Evolutionary conservation across 2,113 vertebrate genomes (phyloP), one percentile per base, ranked within the genome.

Genomic region (Pao palembangensis): DNA sequence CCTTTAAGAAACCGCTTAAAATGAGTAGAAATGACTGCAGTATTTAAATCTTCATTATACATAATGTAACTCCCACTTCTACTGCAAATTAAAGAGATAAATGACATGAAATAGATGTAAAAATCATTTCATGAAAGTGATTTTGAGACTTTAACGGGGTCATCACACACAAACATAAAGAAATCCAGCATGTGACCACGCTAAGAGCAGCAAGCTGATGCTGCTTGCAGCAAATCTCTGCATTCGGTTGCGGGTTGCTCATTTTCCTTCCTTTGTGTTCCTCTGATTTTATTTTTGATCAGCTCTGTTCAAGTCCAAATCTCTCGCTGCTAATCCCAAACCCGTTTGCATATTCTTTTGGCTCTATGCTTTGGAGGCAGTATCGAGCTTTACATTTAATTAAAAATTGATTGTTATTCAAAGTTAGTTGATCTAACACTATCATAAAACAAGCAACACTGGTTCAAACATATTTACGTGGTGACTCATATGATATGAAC

Each of bases 341-440:
- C 53, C 75, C 34, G 62, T 75, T 70, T 60, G 52, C 64, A 61
- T 28, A 74, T 38, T 59, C 76, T 55, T 87, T 76, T 79, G 80
- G 82, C 75, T 79, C 67, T 42, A 50, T 79, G 67, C 52, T 69
- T 72, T 68, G 51, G 76, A 82, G 77, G 59, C 69, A 63, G 73
- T 58, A 47, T 51, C 55, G 73, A 49, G 34, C 38, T 55, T 59
- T 21, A 42, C 49, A 71, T 68, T 58, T 51, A 65, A 62, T 8
- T 0, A 57, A 23, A 72, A 62, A 61, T 19, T 2, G 47, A 49
- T 49, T 49, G 47, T 49, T 10, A 44, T 17, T 44, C 13, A 48
- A 11, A 6, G 49, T 23, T 17, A 25, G 25, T 19, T 57, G 15
- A 8, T 58, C 18, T 54, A 5, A 38, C 21, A 61, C 57, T 44